phyloP scores from a whole-genome alignment of 37 sponge, comb jelly and placozoan genomes.

The Spongilla lacustris region DNA sequence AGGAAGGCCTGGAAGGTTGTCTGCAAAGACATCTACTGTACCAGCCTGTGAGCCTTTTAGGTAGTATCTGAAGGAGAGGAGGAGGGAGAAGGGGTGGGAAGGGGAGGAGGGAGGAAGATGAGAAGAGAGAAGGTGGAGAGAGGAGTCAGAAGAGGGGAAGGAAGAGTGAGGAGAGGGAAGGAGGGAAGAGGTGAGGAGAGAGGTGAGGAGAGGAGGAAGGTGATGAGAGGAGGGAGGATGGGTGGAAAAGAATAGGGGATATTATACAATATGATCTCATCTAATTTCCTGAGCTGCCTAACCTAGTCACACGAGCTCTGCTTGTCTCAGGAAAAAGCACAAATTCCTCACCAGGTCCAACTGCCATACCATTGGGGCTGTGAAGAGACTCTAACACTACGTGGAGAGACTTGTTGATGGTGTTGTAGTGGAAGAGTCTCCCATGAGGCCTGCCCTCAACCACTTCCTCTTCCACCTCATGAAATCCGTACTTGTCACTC shows the following conservation, averaged over 20 bases:
- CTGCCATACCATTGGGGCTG: conserved; percentile 83
- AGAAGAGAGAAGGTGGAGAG: too few relatives aligned
- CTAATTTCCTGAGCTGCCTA: background rate
- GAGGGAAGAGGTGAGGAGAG: too few relatives aligned
- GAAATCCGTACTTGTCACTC: conserved; percentile 34
- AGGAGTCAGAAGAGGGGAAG: too few relatives aligned
- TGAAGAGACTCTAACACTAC: conserved; percentile 41
- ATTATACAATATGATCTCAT: too few relatives aligned
- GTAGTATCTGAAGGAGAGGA: too few relatives aligned
- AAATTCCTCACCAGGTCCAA: conserved; percentile 51
- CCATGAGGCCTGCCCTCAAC: conserved; percentile 72
- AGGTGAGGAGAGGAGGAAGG: too few relatives aligned
- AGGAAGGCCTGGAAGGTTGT: conserved; percentile 80
- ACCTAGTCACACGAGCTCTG: conserved; percentile 78
- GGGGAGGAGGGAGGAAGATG: too few relatives aligned
- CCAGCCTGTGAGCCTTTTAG: conserved; percentile 51
- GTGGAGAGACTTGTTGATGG: conserved; percentile 17
- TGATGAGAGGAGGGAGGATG: too few relatives aligned
- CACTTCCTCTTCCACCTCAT: conserved; percentile 22
- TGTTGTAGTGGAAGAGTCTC: conserved; percentile 69
- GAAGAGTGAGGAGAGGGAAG: too few relatives aligned
- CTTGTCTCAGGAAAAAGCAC: conserved; percentile 76
- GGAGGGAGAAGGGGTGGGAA: too few relatives aligned
- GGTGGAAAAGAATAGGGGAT: too few relatives aligned
- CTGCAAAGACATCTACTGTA: conserved; percentile 58